phyloP scores from a whole-genome alignment of 1,140 invertebrate genomes.

The Diabrotica undecimpunctata region DNA sequence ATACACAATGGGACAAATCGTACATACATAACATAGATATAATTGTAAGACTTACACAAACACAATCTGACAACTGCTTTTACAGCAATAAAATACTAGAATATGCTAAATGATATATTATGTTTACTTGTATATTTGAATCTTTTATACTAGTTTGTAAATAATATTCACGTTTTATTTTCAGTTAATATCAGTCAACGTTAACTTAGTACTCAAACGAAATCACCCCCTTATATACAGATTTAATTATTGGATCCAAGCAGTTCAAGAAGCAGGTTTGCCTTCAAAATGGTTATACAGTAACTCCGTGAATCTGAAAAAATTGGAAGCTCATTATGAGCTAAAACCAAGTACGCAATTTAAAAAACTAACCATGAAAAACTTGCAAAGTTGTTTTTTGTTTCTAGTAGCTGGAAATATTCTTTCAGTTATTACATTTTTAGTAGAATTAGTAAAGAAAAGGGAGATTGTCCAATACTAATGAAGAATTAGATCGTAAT shows the following conservation, averaged over 20 bases:
- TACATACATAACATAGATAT: no score
- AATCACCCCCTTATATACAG: not conserved
- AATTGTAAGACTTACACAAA: no score
- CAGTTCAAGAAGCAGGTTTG: slow-evolving; percentile 1
- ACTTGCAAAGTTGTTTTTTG: not conserved
- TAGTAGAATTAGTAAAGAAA: not conserved
- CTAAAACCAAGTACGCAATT: not conserved
- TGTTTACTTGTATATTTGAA: no score
- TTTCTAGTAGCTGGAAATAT: not conserved
- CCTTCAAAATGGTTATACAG: not conserved
- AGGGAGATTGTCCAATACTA: no score
- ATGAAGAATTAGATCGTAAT: no score
- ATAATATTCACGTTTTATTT: not conserved
- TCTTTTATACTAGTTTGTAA: no score
- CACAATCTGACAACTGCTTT: no score
- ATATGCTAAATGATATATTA: no score
- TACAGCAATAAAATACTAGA: no score
- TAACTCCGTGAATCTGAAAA: not conserved
- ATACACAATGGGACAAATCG: no score
- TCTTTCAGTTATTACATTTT: not conserved
- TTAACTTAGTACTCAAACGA: not conserved
- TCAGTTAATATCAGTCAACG: not conserved
- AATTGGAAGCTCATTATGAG: not conserved
- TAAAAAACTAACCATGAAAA: not conserved
- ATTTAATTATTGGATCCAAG: not conserved